Percentiles rank a stretch among this genome's conserved stretches.
These are phyloP conservation scores for Brachionus calyciflorus DNA, from an alignment of 1,140 invertebrate genomes.

Conservation along the genomic window DNA sequence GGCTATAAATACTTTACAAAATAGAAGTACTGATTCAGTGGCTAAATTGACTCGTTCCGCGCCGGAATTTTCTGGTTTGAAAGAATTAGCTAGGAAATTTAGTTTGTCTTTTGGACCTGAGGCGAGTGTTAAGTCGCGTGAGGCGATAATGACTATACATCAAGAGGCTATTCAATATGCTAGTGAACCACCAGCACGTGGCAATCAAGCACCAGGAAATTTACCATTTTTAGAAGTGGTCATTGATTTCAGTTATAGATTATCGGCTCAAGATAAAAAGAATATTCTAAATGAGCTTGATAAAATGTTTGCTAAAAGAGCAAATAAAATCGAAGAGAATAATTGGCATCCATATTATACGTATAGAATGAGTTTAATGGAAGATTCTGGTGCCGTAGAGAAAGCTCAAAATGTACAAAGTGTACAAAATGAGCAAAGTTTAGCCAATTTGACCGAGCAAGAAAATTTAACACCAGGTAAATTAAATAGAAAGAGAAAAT, in stretches of 20 bases:
- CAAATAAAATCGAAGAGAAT: conserved; percentile 35
- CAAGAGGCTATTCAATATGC: conserved; percentile 52
- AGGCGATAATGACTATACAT: conserved; percentile 91
- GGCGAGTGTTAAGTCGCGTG: conserved; percentile 85
- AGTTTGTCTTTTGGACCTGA: conserved; percentile 94
- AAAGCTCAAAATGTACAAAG: not conserved
- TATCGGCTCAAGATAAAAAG: conserved; percentile 91
- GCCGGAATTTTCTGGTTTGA: conserved; percentile 49
- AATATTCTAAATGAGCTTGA: conserved; percentile 81
- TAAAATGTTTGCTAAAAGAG: conserved; percentile 64
- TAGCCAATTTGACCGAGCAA: not conserved
- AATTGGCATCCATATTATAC: conserved; percentile 32
- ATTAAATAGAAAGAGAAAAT: not conserved
- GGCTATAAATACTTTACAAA: conserved; percentile 51
- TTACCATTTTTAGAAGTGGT: conserved; percentile 88
- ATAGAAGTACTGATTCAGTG: conserved; percentile 69
- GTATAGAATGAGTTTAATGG: conserved; percentile 47
- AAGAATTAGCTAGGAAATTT: conserved; percentile 93
- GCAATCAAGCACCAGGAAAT: conserved; percentile 67
- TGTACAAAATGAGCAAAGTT: not conserved
- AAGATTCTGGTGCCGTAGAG: not conserved
- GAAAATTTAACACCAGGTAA: conserved; percentile 25
- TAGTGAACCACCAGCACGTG: not conserved
- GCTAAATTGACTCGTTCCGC: not conserved
- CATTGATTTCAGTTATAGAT: conserved; percentile 90